A percentile compares a stretch with the other conserved stretches of the same genome.
phyloP scores from a whole-genome alignment of 2,888 invertebrate species.

The Caenorhabditis uteleia region DNA sequence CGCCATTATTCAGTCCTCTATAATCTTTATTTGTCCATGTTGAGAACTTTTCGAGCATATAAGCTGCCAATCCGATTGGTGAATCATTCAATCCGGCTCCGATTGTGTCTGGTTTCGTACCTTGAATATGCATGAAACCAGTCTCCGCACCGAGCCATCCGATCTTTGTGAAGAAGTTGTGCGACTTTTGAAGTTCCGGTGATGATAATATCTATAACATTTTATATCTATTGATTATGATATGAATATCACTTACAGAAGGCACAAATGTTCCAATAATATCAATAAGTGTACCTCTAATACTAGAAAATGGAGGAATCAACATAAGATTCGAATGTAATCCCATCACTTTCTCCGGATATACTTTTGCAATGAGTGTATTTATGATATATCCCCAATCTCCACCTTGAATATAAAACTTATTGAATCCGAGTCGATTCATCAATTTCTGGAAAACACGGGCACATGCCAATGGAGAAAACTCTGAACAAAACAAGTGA shows the following conservation, averaged over 20 bases:
- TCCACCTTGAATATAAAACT: slow-evolving; percentile 78
- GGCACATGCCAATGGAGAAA: slow-evolving; percentile 65
- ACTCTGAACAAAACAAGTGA: slow-evolving; percentile 34
- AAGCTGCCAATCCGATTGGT: slow-evolving; percentile 85
- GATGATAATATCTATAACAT: slow-evolving; percentile 21
- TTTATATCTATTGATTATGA: not conserved
- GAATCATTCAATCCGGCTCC: slow-evolving; percentile 80
- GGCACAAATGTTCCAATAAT: slow-evolving; percentile 40
- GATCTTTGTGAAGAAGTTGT: slow-evolving; percentile 44
- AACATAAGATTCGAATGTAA: too few relatives aligned
- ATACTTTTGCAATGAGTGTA: slow-evolving; percentile 76
- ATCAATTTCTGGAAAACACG: slow-evolving; percentile 77
- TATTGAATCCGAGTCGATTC: slow-evolving; percentile 77
- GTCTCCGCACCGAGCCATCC: slow-evolving; percentile 69
- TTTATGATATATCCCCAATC: slow-evolving; percentile 82
- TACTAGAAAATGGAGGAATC: slow-evolving; percentile 62
- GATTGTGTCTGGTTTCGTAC: slow-evolving; percentile 86
- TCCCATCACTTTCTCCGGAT: slow-evolving; percentile 75
- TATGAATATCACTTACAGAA: not conserved
- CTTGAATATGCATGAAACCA: slow-evolving; percentile 79
- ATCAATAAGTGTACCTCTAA: slow-evolving; percentile 11
- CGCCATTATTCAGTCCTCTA: slow-evolving; percentile 76
- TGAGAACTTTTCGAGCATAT: slow-evolving; percentile 87
- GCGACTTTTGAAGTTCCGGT: not conserved
- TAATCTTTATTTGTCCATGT: slow-evolving; percentile 76